Evolutionary conservation across 2,797 vertebrate genomes (phyloP), one percentile per base, ranked within the genome.

Genomic region (Pyrocephalus nanus): DNA sequence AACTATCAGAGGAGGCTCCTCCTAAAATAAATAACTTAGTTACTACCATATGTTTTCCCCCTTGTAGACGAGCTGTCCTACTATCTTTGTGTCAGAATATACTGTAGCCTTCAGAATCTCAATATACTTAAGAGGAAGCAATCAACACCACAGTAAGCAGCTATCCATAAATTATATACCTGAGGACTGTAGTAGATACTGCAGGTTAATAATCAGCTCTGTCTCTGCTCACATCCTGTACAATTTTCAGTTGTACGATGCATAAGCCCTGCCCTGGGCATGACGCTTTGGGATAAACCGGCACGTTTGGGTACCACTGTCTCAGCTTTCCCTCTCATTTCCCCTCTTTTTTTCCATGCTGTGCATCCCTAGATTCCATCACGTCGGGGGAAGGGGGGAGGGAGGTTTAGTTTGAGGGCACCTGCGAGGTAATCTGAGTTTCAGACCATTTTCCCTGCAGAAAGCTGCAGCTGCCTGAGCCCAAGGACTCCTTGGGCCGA

Each of bases 21-120:
- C 61, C 0, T 65, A 25, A 76, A 93, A 91, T 42, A 61, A 71
- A 53, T 66, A 72, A 88, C 79, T 86, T 94, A 95, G 86, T 85
- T 83, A 73, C 91, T 90, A 50, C 42, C 83, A 91, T 93, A 64
- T 42, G 71, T 90, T 94, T 90, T 80, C 15, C 58, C 76, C 77
- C 86, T 92, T 19, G 36, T 96, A 96, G 95, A 92, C 81, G 86
- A 94, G 77, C 64, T 96, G 95, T 97, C 94, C 74, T 94, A 96
- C 85, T 89, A 91, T 93, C 89, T 97, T 94, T 96, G 95, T 98
- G 95, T 93, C 94, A 88, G 75, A 95, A 87, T 97, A 95, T 94
- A 64, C 91, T 69, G 76, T 96, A 95, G 91, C 87, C 79, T 97
- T 96, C 95, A 91, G 86, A 89, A 82, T 90, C 95, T 92, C 89